A percentile compares a stretch with the other conserved stretches of the same genome.
These are phyloP conservation scores for Orius insidiosus DNA, from an alignment of 1,140 invertebrate species.

Conservation along the genomic window DNA sequence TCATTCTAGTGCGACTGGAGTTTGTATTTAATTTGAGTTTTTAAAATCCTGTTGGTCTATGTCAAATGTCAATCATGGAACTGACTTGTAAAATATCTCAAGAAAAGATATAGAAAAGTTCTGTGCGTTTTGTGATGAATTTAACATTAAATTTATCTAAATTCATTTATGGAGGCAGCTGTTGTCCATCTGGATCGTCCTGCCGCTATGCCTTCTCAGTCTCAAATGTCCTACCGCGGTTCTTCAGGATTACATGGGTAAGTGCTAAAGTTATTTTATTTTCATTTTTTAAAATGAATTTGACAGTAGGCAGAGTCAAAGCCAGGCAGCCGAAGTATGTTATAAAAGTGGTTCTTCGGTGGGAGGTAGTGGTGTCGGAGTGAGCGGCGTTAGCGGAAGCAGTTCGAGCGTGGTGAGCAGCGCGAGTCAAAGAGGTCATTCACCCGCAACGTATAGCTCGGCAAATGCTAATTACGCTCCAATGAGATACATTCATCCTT, in stretches of 20 bases:
- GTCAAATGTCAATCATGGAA: too few species aligned
- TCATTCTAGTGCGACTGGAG: too few species aligned
- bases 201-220: conserved; percentile 20
- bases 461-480: conserved; percentile 7
- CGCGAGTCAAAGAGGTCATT: conserved; percentile 5
- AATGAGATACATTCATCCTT: conserved; percentile 13
- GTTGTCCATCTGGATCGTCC: conserved; percentile 21
- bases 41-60: too few species aligned
- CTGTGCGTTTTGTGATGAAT: conserved; percentile 7
- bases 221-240: conserved; percentile 21
- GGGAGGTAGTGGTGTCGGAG: neutral
- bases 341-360: conserved; percentile 1
- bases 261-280: neutral
- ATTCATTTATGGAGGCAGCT: conserved; percentile 17
- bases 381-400: neutral
- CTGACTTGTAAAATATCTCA: too few species aligned
- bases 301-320: conserved; percentile 3
- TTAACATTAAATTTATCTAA: conserved; percentile 5
- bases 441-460: conserved; percentile 5
- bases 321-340: conserved; percentile 1
- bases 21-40: too few species aligned
- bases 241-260: conserved; percentile 20
- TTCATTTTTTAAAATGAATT: conserved; percentile 3
- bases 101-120: too few species aligned
- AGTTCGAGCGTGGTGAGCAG: conserved; percentile 3